Evolutionary conservation across 2,113 vertebrate genomes (phyloP).

Genomic region (Mesitornis unicolor): DNA sequence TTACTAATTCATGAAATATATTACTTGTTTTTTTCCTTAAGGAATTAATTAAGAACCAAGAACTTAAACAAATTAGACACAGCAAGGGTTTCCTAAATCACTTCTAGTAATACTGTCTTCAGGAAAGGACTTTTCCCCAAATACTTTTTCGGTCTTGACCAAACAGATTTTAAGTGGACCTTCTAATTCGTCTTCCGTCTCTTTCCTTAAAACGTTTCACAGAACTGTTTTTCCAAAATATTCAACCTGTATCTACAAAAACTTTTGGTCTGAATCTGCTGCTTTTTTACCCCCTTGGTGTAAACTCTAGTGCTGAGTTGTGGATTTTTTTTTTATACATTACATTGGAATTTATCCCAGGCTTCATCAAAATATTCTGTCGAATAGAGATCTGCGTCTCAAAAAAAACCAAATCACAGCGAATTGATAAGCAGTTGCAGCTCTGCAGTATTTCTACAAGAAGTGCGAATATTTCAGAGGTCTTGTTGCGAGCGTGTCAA

Average conservation of each 20-base stretch:
- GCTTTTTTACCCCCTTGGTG: accelerated
- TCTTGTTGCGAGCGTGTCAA: background rate
- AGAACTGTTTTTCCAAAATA: background rate
- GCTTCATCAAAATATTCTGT: background rate
- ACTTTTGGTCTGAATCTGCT: background rate
- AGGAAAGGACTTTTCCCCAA: background rate
- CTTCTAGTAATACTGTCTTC: background rate
- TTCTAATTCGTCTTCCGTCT: background rate
- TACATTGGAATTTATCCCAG: background rate
- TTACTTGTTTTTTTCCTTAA: background rate
- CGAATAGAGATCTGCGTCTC: background rate
- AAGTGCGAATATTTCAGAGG: constrained; percentile 26
- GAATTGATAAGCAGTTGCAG: background rate
- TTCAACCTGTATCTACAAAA: background rate
- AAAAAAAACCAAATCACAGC: background rate
- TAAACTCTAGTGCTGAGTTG: background rate
- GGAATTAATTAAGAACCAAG: background rate
- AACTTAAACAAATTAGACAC: background rate
- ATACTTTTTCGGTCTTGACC: background rate
- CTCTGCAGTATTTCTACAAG: background rate
- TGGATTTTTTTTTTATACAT: background rate
- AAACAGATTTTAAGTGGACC: background rate
- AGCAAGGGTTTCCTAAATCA: background rate
- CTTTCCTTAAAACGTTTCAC: background rate
- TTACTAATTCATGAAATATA: background rate